Percentiles rank a stretch among this genome's conserved stretches.
These are phyloP conservation scores for Eucidaris tribuloides DNA, from an alignment of 35 echinoderm and acorn worm genomes.

Conservation along the genomic window DNA sequence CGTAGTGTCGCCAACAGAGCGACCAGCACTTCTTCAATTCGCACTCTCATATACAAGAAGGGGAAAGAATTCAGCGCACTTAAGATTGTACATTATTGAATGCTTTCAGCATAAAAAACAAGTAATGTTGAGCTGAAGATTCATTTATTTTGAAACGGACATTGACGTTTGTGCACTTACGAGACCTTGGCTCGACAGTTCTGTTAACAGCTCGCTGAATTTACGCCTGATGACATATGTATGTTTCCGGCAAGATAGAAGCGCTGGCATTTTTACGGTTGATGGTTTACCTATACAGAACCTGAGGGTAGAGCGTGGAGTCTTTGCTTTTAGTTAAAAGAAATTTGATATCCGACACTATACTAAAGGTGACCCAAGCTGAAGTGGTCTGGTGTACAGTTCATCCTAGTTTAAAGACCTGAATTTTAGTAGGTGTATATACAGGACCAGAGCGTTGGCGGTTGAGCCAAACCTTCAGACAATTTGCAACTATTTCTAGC, in stretches of 20 bases:
- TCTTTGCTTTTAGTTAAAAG: background rate
- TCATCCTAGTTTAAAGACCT: background rate
- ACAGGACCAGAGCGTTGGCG: background rate
- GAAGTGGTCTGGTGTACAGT: constrained; percentile 9
- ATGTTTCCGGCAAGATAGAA: constrained; percentile 20
- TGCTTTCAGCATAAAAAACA: no score
- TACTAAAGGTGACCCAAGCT: background rate
- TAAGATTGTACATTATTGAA: no score
- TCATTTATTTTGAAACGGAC: background rate
- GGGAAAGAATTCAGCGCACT: no score
- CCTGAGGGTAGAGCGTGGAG: background rate
- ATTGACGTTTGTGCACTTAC: background rate
- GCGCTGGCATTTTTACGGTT: constrained; percentile 6
- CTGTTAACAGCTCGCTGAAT: background rate
- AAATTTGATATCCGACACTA: background rate
- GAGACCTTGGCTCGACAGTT: background rate
- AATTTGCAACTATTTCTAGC: background rate
- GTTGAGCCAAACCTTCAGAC: background rate
- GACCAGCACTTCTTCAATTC: no score
- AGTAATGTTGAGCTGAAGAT: no score
- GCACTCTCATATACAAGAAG: no score
- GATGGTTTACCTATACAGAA: constrained; percentile 14
- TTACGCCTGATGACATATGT: constrained; percentile 25
- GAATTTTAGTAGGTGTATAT: background rate
- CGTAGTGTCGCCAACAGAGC: no score